A percentile compares a stretch with the other conserved stretches of the same genome.
Conservation (phyloP, 2,888 invertebrate species). For the Agriopis leucophaearia region DNA sequence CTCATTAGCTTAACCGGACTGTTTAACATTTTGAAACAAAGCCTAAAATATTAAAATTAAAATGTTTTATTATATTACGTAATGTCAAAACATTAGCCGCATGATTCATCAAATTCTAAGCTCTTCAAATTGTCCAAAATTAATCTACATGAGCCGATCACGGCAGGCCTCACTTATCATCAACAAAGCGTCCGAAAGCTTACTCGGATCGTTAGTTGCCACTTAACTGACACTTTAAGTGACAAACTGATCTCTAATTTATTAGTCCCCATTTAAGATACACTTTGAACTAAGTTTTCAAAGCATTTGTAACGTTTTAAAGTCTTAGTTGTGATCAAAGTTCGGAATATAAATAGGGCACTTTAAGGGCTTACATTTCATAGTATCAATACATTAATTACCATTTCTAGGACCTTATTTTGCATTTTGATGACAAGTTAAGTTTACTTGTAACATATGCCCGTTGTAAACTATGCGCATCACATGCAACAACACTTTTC, state of each 20-base stretch:
- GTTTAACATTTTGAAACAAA: too few species aligned
- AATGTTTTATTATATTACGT: neutral
- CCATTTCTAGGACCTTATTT: neutral
- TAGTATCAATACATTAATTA: slow-evolving; percentile 7
- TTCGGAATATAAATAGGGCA: slow-evolving; percentile 12
- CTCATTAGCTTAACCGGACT: too few species aligned
- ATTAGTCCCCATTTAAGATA: slow-evolving; percentile 37
- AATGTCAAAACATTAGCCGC: neutral
- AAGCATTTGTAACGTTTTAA: slow-evolving; percentile 14
- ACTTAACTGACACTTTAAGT: slow-evolving; percentile 44
- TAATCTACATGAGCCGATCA: neutral
- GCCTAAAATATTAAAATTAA: neutral
- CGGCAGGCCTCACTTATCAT: slow-evolving; percentile 25
- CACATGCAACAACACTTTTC: too few species aligned
- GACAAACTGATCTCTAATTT: slow-evolving; percentile 46
- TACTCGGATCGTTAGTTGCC: slow-evolving; percentile 46
- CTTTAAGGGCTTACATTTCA: neutral
- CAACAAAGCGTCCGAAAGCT: slow-evolving; percentile 38
- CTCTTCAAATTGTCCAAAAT: neutral
- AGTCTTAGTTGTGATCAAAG: slow-evolving; percentile 19
- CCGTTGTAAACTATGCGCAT: too few species aligned
- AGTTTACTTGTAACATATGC: neutral
- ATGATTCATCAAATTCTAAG: neutral
- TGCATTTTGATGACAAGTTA: neutral
- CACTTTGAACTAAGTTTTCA: slow-evolving; percentile 17